These are phyloP conservation scores for Ceratosolen fusciceps DNA, from an alignment of 1,140 invertebrate genomes.

Conservation along the genomic window DNA sequence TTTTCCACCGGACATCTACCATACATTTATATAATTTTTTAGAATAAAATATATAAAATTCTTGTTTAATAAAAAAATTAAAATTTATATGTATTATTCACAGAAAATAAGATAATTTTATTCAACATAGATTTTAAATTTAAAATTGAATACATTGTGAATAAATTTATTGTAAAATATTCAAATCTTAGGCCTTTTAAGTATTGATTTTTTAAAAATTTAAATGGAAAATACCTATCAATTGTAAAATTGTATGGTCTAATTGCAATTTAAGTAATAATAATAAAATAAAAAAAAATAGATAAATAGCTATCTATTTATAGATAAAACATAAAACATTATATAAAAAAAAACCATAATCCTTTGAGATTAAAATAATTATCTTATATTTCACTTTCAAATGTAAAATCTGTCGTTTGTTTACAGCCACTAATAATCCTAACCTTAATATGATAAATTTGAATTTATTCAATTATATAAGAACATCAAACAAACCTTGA, in stretches of 20 bases:
- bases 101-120: no score
- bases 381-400: neutral
- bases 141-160: neutral
- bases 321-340: neutral
- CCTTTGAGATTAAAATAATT: neutral
- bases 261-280: no score
- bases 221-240: no score
- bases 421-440: slow-evolving; percentile 20
- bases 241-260: no score
- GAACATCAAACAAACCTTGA: slow-evolving; percentile 10
- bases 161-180: neutral
- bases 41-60: neutral
- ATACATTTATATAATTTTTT: slow-evolving; percentile 6
- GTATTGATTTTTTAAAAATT: neutral
- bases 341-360: neutral
- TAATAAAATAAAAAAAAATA: no score
- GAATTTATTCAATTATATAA: neutral
- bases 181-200: neutral
- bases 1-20: slow-evolving; percentile 74
- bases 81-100: neutral
- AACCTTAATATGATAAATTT: slow-evolving; percentile 18
- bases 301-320: neutral
- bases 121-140: neutral
- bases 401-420: slow-evolving; percentile 8
- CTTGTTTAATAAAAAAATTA: neutral